Evolutionary conservation across 2,113 vertebrate genomes (phyloP), one percentile per base, ranked within the genome.

Genomic region (Micronycteris hirsuta): DNA sequence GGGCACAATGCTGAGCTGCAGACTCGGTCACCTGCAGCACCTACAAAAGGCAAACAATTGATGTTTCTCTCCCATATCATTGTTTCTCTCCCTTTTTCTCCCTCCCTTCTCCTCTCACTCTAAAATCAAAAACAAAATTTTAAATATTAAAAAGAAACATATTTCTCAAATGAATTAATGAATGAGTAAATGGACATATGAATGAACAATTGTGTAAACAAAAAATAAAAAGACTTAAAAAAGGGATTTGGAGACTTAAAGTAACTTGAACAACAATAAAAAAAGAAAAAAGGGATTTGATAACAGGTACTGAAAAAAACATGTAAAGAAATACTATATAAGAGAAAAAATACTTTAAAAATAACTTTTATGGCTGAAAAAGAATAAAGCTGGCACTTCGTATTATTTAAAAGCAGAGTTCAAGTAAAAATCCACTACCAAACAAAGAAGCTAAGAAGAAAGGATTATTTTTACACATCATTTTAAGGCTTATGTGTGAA

Each of bases 371-470:
- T 81, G 36, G 14, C n/a, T 95, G 5, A 7, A 90, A 88, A 93
- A 41, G 12, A 89, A 90, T 28, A 89, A 83, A 71, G 28, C 38
- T 76, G 20, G 5, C 24, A 90, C 13, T 89, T n/a, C 47, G 26
- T 78, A 58, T 80, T 80, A 43, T 73, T 56, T 76, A 84, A 93
- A 96, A 89, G 68, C 4, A 9, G 26, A 92, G 10, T 78, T 95
- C 74, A 90, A 86, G 56, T 81, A 89, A 92, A 94, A 96, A 93
- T 84, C 90, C 54, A 93, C 54, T 65, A 87, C 41, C 38, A 88
- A 85, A 94, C 38, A 88, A 92, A 94, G 19, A 89, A 86, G 49
- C 33, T 84, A 95, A 92, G 15, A 89, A 12, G 58, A 86, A 80
- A 89, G 22, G 86, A 83, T 43, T 80, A 91, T 49, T 93, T 65